Conservation (phyloP, 92 coral and sea anemone species). For the Actinostola sp. region DNA sequence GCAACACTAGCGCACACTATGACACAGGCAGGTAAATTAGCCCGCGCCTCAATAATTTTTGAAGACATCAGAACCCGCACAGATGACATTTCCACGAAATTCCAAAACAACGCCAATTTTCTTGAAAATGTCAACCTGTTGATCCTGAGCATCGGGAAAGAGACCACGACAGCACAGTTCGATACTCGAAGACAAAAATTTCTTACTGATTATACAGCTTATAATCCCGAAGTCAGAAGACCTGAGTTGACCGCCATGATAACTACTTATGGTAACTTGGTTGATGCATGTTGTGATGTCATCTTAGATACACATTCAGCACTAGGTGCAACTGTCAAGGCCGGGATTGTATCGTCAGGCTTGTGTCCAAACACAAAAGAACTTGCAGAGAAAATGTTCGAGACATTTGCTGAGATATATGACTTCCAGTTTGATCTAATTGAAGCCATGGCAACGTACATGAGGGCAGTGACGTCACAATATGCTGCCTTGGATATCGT, state of each 20-base stretch:
- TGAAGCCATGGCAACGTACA: conserved; percentile 47
- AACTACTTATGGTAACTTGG: conserved; percentile 6
- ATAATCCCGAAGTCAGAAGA: conserved; percentile 33
- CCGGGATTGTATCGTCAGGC: background rate
- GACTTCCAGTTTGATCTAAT: conserved; percentile 54
- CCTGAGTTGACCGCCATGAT: conserved; percentile 37
- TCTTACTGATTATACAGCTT: conserved; percentile 8
- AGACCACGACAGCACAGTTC: background rate
- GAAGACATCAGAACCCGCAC: background rate
- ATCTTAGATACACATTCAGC: background rate
- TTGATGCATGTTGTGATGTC: conserved; percentile 25
- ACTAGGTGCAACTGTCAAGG: background rate
- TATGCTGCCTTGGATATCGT: conserved; percentile 34
- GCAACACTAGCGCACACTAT: conserved; percentile 15
- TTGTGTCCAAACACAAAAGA: conserved; percentile 42
- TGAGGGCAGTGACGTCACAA: conserved; percentile 29
- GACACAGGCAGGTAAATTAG: background rate
- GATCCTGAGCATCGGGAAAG: conserved; percentile 1
- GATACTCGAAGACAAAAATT: conserved; percentile 28
- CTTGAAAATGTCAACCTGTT: conserved; percentile 25
- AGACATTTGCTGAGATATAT: conserved; percentile 29
- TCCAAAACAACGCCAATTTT: conserved; percentile 4
- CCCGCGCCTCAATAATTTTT: background rate
- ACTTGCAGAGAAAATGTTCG: conserved; percentile 32
- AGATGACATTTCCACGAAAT: background rate